Conservation (phyloP, 2,113 vertebrate genomes). For the Bubo scandiacus region DNA sequence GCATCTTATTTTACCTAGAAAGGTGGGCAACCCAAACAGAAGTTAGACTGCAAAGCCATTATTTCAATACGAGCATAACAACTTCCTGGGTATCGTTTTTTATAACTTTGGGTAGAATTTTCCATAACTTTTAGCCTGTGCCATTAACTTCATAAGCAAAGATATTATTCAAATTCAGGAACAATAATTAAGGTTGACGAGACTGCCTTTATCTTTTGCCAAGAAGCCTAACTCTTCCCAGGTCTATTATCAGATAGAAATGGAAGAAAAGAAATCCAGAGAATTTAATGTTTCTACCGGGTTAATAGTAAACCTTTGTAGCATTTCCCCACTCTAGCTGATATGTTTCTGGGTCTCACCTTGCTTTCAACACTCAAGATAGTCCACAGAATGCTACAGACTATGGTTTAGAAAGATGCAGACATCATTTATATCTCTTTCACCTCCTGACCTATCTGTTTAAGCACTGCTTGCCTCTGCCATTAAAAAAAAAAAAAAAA, state of each 20-base stretch:
- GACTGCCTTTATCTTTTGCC: constrained; percentile 1
- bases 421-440: neutral
- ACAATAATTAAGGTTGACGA: neutral
- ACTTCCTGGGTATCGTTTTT: neutral
- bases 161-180: constrained; percentile 23
- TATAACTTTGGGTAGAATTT: neutral
- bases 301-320: neutral
- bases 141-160: neutral
- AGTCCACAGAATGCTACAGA: neutral
- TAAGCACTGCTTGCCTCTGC: neutral
- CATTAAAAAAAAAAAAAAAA: neutral
- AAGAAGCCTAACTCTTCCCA: neutral
- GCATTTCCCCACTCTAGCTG: neutral
- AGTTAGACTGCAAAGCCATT: neutral
- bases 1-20: neutral
- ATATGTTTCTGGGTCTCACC: neutral
- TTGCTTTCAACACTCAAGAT: neutral
- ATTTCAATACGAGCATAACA: neutral
- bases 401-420: neutral
- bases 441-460: neutral
- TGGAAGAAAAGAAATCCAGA: neutral
- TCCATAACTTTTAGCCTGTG: neutral
- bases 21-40: neutral
- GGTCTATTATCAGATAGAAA: neutral
- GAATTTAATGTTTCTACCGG: neutral